Percentiles rank a stretch among this genome's conserved stretches.
These are phyloP conservation scores for Paramuricea clavata DNA, from an alignment of 92 coral and sea anemone genomes.

Conservation along the genomic window DNA sequence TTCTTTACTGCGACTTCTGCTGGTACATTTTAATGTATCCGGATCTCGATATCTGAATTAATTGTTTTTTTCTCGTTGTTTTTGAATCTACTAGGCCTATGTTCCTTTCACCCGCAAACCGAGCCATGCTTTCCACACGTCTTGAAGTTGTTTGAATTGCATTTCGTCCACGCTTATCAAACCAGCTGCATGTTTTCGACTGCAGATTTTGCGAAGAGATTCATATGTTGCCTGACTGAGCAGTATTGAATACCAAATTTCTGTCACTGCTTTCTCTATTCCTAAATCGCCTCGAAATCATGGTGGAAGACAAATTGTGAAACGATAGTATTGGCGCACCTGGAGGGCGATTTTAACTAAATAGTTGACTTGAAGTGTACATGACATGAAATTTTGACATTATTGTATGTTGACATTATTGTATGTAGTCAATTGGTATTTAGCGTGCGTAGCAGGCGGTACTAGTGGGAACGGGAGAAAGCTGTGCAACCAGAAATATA, in stretches of 20 bases:
- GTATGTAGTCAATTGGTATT: no score
- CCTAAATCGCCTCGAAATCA: neutral
- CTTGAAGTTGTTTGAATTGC: slow-evolving; percentile 49
- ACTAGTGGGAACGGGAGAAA: no score
- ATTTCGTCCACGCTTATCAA: slow-evolving; percentile 51
- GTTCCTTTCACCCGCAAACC: slow-evolving; percentile 32
- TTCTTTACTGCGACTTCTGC: slow-evolving; percentile 62
- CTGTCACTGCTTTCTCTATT: slow-evolving; percentile 71
- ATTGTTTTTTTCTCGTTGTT: slow-evolving; percentile 47
- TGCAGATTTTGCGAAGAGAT: slow-evolving; percentile 56
- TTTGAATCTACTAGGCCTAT: slow-evolving; percentile 61
- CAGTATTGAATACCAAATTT: slow-evolving; percentile 83
- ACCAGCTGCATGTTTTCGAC: slow-evolving; percentile 62
- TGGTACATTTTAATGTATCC: slow-evolving; percentile 63
- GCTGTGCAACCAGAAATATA: no score
- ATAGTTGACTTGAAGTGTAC: no score
- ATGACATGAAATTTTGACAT: no score
- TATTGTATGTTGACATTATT: no score
- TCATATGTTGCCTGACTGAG: slow-evolving; percentile 58
- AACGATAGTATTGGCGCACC: no score
- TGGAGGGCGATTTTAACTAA: no score
- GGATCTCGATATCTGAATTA: neutral
- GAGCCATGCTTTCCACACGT: slow-evolving; percentile 78
- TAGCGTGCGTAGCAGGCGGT: no score
- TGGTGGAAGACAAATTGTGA: no score